phyloP scores from a whole-genome alignment of 2,888 invertebrate genomes.

The Bibio marci region DNA sequence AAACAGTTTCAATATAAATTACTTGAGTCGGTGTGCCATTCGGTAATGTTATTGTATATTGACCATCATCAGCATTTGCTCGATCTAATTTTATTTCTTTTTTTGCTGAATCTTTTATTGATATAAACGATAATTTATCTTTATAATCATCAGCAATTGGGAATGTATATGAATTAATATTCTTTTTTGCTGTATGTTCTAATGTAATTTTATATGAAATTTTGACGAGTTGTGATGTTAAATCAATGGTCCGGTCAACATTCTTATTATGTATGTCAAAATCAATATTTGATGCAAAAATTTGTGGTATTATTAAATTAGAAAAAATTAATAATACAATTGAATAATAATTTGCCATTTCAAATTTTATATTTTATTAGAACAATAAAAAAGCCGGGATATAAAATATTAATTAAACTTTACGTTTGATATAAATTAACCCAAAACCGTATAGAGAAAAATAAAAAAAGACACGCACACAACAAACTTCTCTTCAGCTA shows the following conservation, averaged over 20 bases:
- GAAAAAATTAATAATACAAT: no score
- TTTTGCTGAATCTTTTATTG: slow-evolving; percentile 44
- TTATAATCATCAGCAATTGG: slow-evolving; percentile 39
- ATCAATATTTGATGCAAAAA: slow-evolving; percentile 30
- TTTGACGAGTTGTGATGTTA: slow-evolving; percentile 79
- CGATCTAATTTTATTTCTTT: slow-evolving; percentile 39
- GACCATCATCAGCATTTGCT: slow-evolving; percentile 35
- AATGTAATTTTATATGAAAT: slow-evolving; percentile 60
- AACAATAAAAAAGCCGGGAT: no score
- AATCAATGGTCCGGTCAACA: slow-evolving; percentile 72
- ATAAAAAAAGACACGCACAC: no score
- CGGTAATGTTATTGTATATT: slow-evolving; percentile 38
- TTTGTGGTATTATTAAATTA: no score
- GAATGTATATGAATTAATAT: slow-evolving; percentile 52
- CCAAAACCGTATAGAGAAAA: no score
- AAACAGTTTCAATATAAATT: slow-evolving; percentile 46
- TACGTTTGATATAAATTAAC: no score
- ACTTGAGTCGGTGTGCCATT: slow-evolving; percentile 11
- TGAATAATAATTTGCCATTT: no score
- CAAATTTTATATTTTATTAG: no score
- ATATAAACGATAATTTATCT: slow-evolving; percentile 54
- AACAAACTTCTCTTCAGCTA: no score
- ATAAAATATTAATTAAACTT: no score
- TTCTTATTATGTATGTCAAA: slow-evolving; percentile 51
- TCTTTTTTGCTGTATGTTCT: slow-evolving; percentile 63